Conservation (phyloP, 2,888 invertebrate species). For the Pomacea canaliculata region DNA sequence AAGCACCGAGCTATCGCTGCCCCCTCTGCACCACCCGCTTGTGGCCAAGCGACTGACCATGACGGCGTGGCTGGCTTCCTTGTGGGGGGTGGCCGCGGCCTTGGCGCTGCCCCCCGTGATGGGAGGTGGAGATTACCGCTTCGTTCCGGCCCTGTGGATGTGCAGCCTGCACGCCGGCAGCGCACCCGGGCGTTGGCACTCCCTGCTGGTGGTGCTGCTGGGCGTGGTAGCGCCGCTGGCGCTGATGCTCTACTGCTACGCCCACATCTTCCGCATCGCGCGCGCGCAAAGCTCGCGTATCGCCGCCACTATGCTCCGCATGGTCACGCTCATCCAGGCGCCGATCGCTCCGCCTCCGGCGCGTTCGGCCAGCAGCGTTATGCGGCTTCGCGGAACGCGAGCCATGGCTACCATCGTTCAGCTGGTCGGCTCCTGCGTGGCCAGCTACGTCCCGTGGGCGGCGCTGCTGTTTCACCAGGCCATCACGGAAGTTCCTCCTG, state of each 20-base stretch:
- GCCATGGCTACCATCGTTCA: constrained; percentile 63
- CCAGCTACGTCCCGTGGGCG: constrained; percentile 59
- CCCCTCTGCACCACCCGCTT: constrained; percentile 58
- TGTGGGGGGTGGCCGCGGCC: constrained; percentile 51
- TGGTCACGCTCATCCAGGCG: constrained; percentile 63
- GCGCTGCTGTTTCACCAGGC: constrained; percentile 45
- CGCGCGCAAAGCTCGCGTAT: constrained; percentile 60
- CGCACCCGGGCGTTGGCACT: constrained; percentile 46
- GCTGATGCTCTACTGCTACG: constrained; percentile 59
- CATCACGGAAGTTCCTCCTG: constrained; percentile 37
- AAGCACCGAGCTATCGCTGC: constrained; percentile 62
- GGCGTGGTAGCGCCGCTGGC: constrained; percentile 54
- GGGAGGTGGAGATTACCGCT: constrained; percentile 46
- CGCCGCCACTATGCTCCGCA: constrained; percentile 63
- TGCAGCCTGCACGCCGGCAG: constrained; percentile 51
- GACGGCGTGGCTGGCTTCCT: constrained; percentile 47
- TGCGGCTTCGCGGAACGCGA: constrained; percentile 55
- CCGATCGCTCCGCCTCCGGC: constrained; percentile 53
- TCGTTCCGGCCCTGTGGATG: constrained; percentile 50
- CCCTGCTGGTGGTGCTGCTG: constrained; percentile 41
- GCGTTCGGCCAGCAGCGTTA: constrained; percentile 29
- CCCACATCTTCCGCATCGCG: constrained; percentile 61
- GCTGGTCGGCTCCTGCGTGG: constrained; percentile 56
- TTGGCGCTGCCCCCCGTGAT: constrained; percentile 55
- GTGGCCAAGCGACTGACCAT: constrained; percentile 54